Evolutionary conservation across 2,888 invertebrate species (phyloP).

Genomic region (Uloborus plumipes): DNA sequence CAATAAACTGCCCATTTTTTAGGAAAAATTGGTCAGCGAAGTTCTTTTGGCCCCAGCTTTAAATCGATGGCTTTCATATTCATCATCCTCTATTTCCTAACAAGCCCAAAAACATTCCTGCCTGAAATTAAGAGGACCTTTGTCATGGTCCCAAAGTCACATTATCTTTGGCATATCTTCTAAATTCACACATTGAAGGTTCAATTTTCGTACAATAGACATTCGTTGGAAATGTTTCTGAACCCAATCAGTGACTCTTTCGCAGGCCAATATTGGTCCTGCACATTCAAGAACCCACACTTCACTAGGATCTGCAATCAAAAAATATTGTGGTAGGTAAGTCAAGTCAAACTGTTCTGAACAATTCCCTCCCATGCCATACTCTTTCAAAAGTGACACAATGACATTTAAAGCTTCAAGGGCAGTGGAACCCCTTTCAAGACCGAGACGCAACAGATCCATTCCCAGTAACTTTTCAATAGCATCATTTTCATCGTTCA

Average conservation of each 20-base stretch:
- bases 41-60: slow-evolving; percentile 66
- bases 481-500: slow-evolving; percentile 76
- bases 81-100: too few relatives aligned
- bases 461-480: slow-evolving; percentile 79
- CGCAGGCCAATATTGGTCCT: slow-evolving; percentile 84
- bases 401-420: slow-evolving; percentile 79
- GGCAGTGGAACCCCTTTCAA: slow-evolving; percentile 79
- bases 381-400: slow-evolving; percentile 77
- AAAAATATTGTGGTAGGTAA: slow-evolving; percentile 81
- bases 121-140: slow-evolving; percentile 80
- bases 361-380: slow-evolving; percentile 82
- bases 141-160: slow-evolving; percentile 79
- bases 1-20: slow-evolving; percentile 66
- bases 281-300: slow-evolving; percentile 84
- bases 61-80: slow-evolving; percentile 71
- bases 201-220: slow-evolving; percentile 80
- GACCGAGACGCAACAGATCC: slow-evolving; percentile 83
- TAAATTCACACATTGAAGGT: slow-evolving; percentile 78
- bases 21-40: slow-evolving; percentile 65
- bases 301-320: slow-evolving; percentile 79
- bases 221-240: slow-evolving; percentile 81
- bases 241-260: slow-evolving; percentile 77
- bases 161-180: slow-evolving; percentile 76
- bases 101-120: slow-evolving; percentile 75
- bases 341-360: slow-evolving; percentile 75